A percentile compares a stretch with the other conserved stretches of the same genome.
phyloP scores from a whole-genome alignment of 1,140 invertebrate genomes.

The Oscheius sp. region DNA sequence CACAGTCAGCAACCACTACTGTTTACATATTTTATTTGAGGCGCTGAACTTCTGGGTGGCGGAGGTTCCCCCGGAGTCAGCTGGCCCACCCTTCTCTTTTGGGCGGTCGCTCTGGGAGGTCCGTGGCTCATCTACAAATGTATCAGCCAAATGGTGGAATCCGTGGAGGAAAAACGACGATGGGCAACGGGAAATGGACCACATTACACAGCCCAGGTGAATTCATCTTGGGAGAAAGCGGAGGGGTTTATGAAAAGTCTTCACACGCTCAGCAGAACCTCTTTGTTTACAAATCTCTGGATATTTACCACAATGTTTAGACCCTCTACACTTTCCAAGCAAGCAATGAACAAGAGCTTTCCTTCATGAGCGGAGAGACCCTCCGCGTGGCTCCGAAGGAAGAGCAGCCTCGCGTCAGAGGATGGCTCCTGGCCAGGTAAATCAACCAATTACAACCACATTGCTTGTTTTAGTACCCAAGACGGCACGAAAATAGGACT shows the following conservation, averaged over 20 bases:
- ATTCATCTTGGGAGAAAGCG: conserved; percentile 11
- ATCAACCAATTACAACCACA: not conserved
- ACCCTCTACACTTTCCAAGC: conserved; percentile 76
- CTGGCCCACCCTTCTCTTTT: conserved; percentile 73
- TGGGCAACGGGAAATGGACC: conserved; percentile 71
- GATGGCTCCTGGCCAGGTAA: conserved; percentile 63
- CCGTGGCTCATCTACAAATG: conserved; percentile 88
- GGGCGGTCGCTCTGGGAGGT: conserved; percentile 79
- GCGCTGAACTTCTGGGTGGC: conserved; percentile 61
- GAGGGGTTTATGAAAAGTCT: not conserved
- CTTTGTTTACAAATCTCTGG: not conserved
- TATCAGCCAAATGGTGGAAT: conserved; percentile 65
- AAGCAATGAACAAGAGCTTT: conserved; percentile 73
- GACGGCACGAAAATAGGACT: conserved; percentile 63
- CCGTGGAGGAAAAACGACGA: conserved; percentile 58
- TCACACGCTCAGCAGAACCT: not conserved
- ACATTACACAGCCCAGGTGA: conserved; percentile 70
- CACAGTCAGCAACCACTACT: too few species aligned
- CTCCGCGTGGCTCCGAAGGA: conserved; percentile 78
- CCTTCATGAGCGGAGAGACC: conserved; percentile 74
- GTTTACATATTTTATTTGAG: conserved; percentile 7
- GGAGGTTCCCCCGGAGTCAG: conserved; percentile 55
- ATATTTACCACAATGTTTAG: conserved; percentile 19
- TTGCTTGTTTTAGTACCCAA: conserved; percentile 33
- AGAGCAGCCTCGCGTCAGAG: conserved; percentile 70